Evolutionary conservation across 1,140 invertebrate species (phyloP).

Genomic region (Tetranychus cinnabarinus): DNA sequence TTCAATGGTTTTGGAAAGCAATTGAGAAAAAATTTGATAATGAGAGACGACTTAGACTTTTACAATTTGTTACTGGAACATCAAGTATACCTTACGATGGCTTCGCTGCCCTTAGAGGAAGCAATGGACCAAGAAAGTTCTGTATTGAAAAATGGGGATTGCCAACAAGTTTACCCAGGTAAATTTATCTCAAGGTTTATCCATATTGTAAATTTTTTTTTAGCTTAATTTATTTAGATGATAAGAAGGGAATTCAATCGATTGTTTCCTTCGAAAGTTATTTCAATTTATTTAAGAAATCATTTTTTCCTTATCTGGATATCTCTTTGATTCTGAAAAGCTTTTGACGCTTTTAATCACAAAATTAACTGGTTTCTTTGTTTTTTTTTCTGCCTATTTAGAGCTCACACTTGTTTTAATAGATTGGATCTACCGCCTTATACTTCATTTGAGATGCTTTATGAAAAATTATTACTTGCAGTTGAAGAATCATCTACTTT

Average conservation of each 20-base stretch:
- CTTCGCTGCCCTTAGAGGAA: constrained; percentile 75
- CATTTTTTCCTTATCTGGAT: neutral
- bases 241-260: too few species aligned
- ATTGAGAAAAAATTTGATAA: constrained; percentile 69
- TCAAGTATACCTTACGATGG: constrained; percentile 93
- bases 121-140: constrained; percentile 81
- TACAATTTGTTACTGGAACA: constrained; percentile 84
- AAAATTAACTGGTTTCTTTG: neutral
- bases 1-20: constrained; percentile 83
- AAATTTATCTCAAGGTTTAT: constrained; percentile 6
- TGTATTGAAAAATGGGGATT: constrained; percentile 97
- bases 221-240: too few species aligned
- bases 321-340: neutral
- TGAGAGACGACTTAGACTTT: constrained; percentile 63
- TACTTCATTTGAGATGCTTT: constrained; percentile 68
- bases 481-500: constrained; percentile 94
- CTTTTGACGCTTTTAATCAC: neutral
- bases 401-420: constrained; percentile 93
- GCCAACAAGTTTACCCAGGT: constrained; percentile 72
- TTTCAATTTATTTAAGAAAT: too few species aligned
- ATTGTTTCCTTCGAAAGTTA: too few species aligned
- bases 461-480: constrained; percentile 77
- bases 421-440: constrained; percentile 84
- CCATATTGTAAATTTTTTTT: neutral
- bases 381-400: constrained; percentile 18